phyloP scores from a whole-genome alignment of 2,113 vertebrate species.

The Oryzias javanicus region DNA sequence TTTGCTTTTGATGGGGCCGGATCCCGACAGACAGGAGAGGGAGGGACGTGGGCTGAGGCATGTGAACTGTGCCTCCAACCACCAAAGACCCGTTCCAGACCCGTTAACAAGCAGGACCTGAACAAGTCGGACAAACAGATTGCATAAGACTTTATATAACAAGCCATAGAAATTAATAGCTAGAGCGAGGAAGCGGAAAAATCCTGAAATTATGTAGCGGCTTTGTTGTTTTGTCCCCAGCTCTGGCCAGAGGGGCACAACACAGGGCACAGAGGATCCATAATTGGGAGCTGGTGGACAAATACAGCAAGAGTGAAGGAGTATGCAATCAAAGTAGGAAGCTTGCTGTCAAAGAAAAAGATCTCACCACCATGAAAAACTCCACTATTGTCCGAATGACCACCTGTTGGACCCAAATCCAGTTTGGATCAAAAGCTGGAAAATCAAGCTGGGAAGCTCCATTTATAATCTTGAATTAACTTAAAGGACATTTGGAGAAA shows the following conservation, averaged over 20 bases:
- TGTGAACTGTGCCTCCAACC: slow-evolving; percentile 39
- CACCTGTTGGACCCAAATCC: neutral
- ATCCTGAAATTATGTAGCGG: slow-evolving; percentile 58
- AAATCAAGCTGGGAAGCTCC: neutral
- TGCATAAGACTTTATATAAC: slow-evolving; percentile 65
- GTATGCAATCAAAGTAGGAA: neutral
- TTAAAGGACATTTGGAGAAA: neutral
- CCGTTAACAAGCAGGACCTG: slow-evolving; percentile 35
- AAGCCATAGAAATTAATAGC: slow-evolving; percentile 51
- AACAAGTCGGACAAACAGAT: slow-evolving; percentile 57
- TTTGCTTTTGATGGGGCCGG: slow-evolving; percentile 35
- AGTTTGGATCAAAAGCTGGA: neutral
- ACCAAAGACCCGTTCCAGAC: slow-evolving; percentile 37
- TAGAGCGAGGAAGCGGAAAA: slow-evolving; percentile 50
- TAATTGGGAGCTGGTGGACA: neutral
- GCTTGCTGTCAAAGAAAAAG: neutral
- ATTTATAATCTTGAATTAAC: too few species aligned
- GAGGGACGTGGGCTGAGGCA: slow-evolving; percentile 26
- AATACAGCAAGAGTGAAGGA: neutral
- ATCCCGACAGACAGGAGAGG: slow-evolving; percentile 22
- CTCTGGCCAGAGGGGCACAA: slow-evolving; percentile 35
- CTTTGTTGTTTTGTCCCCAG: slow-evolving; percentile 43
- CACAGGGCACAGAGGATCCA: slow-evolving; percentile 19
- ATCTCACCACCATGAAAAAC: neutral
- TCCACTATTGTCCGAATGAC: neutral